Evolutionary conservation across 2,113 vertebrate species (phyloP).

Genomic region (Siniperca knerii): DNA sequence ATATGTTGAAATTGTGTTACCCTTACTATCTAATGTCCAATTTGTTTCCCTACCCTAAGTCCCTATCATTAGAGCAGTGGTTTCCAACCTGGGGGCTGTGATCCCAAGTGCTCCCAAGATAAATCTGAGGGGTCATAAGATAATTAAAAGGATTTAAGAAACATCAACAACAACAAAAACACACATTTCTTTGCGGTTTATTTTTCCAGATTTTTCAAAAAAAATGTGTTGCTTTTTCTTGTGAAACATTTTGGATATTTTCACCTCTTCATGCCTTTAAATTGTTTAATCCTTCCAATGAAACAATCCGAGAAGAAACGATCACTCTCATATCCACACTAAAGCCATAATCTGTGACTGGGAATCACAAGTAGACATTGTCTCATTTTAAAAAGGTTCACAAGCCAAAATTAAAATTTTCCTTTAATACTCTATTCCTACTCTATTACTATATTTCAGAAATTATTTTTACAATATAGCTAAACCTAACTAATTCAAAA

Average conservation of each 20-base stretch:
- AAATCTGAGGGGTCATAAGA: background rate
- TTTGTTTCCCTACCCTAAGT: background rate
- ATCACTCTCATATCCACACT: background rate
- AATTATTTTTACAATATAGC: background rate
- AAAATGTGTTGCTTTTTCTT: background rate
- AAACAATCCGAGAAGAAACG: background rate
- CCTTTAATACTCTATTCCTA: background rate
- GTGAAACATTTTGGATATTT: background rate
- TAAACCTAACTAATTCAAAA: background rate
- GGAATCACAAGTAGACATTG: background rate
- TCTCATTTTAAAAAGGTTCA: conserved; percentile 3
- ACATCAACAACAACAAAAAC: no score
- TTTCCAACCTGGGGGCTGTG: background rate
- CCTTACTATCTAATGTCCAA: background rate
- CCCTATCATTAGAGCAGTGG: background rate
- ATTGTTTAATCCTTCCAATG: background rate
- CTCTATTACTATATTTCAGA: background rate
- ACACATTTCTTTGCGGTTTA: background rate
- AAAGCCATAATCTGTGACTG: background rate
- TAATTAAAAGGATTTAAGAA: no score
- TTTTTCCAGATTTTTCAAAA: background rate
- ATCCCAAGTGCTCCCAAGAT: background rate
- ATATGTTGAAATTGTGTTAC: background rate
- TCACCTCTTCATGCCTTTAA: background rate
- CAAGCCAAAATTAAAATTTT: background rate